Conservation (phyloP, 2,888 invertebrate genomes). For the Tridacna gigas region DNA sequence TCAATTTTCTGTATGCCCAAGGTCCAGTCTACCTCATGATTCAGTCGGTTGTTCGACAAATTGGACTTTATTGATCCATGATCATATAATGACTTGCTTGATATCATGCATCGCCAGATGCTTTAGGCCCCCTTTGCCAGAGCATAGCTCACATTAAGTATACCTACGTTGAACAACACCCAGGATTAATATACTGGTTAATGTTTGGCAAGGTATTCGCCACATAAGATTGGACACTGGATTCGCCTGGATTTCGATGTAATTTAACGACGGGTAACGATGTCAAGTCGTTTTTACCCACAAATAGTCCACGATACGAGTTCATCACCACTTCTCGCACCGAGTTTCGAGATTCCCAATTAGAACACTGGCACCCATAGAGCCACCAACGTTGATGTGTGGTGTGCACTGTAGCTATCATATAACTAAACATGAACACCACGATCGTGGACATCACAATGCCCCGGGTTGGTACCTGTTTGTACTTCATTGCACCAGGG, state of each 20-base stretch:
- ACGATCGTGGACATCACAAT: conserved; percentile 17
- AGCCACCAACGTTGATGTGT: conserved; percentile 69
- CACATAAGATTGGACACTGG: conserved; percentile 58
- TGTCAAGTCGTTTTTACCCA: conserved; percentile 61
- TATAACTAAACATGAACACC: conserved; percentile 33
- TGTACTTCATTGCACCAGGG: background rate
- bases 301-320: conserved; percentile 68
- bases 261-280: conserved; percentile 68
- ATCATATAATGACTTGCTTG: too few relatives aligned
- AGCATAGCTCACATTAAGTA: too few relatives aligned
- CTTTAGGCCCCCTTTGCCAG: too few relatives aligned
- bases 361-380: conserved; percentile 64
- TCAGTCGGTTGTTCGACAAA: too few relatives aligned
- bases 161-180: conserved; percentile 64
- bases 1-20: too few relatives aligned
- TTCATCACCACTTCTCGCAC: conserved; percentile 65
- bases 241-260: conserved; percentile 59
- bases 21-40: too few relatives aligned
- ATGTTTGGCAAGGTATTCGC: conserved; percentile 63
- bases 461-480: conserved; percentile 10
- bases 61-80: too few relatives aligned
- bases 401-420: conserved; percentile 38
- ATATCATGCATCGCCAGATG: too few relatives aligned
- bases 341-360: conserved; percentile 63
- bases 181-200: conserved; percentile 58